Conservation (phyloP, 2,797 vertebrate genomes). For the Sebastiscus albofasciatus region DNA sequence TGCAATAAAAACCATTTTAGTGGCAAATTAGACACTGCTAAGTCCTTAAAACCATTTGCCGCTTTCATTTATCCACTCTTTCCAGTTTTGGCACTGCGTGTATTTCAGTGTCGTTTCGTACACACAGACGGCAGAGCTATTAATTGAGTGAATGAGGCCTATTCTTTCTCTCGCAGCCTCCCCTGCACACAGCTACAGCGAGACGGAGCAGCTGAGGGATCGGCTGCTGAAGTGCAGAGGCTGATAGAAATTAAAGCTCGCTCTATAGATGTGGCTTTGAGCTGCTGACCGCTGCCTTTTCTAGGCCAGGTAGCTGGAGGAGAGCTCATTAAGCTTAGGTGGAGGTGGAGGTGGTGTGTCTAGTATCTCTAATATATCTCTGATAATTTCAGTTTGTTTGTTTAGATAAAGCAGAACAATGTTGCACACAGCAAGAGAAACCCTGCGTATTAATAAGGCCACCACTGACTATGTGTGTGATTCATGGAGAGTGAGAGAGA, state of each 20-base stretch:
- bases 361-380: constrained; percentile 12
- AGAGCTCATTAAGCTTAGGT: constrained; percentile 68
- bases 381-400: constrained; percentile 21
- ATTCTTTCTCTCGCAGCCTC: constrained; percentile 47
- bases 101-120: constrained; percentile 32
- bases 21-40: constrained; percentile 54
- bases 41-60: constrained; percentile 66
- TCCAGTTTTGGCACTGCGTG: constrained; percentile 49
- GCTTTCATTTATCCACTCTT: constrained; percentile 52
- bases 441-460: constrained; percentile 57
- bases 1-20: constrained; percentile 58
- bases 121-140: constrained; percentile 26
- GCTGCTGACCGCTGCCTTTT: constrained; percentile 69
- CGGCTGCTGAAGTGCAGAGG: constrained; percentile 43
- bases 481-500: constrained; percentile 40
- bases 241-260: constrained; percentile 59
- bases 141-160: constrained; percentile 57
- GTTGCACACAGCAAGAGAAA: constrained; percentile 27
- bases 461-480: constrained; percentile 50
- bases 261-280: constrained; percentile 54
- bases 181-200: constrained; percentile 29
- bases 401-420: background rate
- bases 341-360: constrained; percentile 54
- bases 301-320: constrained; percentile 49
- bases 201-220: constrained; percentile 49